These are phyloP conservation scores for Morbakka virulenta DNA, from an alignment of 30 jellyfish, hydroid and myxozoan genomes.

Conservation along the genomic window DNA sequence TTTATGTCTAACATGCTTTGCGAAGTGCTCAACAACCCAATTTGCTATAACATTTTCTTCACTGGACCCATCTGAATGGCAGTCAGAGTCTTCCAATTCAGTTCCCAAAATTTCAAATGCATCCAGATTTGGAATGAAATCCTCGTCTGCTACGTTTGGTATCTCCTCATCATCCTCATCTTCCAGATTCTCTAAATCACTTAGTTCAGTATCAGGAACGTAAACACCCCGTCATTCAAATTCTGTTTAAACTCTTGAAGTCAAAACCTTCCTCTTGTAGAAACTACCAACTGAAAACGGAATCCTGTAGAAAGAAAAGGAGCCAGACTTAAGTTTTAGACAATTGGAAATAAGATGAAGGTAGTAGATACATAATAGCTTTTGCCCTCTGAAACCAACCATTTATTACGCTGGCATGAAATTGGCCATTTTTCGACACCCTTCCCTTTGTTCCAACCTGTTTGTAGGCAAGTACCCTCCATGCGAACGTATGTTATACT, in stretches of 20 bases:
- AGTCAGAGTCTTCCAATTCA: not conserved
- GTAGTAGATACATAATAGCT: no score
- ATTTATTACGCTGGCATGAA: no score
- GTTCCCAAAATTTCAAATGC: slow-evolving; percentile 2
- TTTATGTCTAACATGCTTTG: slow-evolving; percentile 27
- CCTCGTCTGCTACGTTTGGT: no score
- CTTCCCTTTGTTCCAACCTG: no score
- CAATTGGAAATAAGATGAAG: not conserved
- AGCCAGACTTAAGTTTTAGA: not conserved
- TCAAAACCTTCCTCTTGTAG: not conserved
- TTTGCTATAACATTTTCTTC: no score
- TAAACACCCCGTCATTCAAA: no score
- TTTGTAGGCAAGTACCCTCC: no score
- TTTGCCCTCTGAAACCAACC: no score
- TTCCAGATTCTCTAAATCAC: slow-evolving; percentile 7
- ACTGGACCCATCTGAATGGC: no score
- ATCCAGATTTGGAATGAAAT: not conserved
- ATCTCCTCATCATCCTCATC: not conserved
- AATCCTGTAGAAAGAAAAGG: slow-evolving; percentile 3
- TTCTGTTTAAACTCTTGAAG: slow-evolving; percentile 1
- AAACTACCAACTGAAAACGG: slow-evolving; percentile 12
- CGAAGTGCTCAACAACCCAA: not conserved
- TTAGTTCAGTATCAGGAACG: not conserved
- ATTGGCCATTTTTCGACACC: no score
- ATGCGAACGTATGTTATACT: no score